Evolutionary conservation across 64 coral and sea anemone species (phyloP).

Genomic region (Actinia equina): DNA sequence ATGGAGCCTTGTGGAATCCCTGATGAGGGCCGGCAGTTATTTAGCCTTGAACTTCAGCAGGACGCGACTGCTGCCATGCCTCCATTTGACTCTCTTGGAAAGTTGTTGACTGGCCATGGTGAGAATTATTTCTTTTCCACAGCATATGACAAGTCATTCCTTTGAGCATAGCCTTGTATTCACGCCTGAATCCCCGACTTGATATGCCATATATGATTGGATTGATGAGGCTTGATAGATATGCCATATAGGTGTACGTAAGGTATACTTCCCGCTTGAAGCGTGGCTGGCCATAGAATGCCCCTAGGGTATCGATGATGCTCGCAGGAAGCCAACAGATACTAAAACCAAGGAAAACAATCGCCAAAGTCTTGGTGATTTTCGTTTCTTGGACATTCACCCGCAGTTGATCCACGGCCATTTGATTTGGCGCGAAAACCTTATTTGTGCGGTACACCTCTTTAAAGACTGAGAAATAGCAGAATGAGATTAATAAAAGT

Average conservation of each 20-base stretch:
- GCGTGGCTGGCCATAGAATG: constrained; percentile 6
- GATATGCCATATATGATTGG: constrained; percentile 70
- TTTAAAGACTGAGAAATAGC: constrained; percentile 37
- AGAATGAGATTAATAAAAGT: constrained; percentile 14
- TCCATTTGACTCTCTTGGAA: constrained; percentile 11
- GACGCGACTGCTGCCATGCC: neutral
- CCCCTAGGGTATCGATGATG: constrained; percentile 47
- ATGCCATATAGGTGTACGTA: constrained; percentile 54
- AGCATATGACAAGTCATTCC: neutral
- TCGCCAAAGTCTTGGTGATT: constrained; percentile 45
- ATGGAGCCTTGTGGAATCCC: neutral
- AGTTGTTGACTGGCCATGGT: neutral
- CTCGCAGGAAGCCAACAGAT: constrained; percentile 77
- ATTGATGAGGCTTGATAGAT: constrained; percentile 60
- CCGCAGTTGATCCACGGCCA: neutral
- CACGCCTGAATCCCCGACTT: constrained; percentile 58
- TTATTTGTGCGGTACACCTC: constrained; percentile 34
- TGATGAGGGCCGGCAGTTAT: neutral
- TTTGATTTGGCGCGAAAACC: constrained; percentile 24
- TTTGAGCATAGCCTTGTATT: constrained; percentile 50
- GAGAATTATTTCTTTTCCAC: neutral
- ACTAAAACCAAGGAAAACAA: constrained; percentile 51
- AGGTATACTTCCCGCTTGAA: constrained; percentile 53
- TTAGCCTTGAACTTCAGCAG: neutral
- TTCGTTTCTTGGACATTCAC: constrained; percentile 42